These are phyloP conservation scores for Heterodera filipjevi DNA, from an alignment of 2,888 invertebrate genomes.

Conservation along the genomic window DNA sequence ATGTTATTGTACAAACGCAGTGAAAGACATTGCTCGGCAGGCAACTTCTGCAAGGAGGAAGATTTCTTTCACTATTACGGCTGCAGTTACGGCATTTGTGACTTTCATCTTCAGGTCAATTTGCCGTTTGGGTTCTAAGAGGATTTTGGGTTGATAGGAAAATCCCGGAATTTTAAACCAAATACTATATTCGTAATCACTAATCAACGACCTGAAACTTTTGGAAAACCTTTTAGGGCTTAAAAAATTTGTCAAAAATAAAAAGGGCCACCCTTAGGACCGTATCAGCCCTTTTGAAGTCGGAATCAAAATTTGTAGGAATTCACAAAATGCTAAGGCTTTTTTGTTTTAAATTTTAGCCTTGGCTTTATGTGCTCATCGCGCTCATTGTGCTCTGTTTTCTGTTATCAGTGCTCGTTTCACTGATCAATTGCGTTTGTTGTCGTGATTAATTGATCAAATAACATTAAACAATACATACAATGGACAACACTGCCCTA, in stretches of 20 bases:
- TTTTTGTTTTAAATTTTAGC: slow-evolving; percentile 35
- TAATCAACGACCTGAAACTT: too few species aligned
- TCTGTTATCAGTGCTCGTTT: slow-evolving; percentile 39
- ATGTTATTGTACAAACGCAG: not conserved
- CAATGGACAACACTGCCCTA: too few species aligned
- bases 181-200: too few species aligned
- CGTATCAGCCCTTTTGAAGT: too few species aligned
- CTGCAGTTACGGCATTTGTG: slow-evolving; percentile 36
- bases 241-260: too few species aligned
- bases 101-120: slow-evolving; percentile 40
- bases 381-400: slow-evolving; percentile 42
- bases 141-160: too few species aligned
- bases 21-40: slow-evolving; percentile 1
- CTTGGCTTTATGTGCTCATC: slow-evolving; percentile 43
- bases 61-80: slow-evolving; percentile 39
- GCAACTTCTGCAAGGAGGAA: not conserved
- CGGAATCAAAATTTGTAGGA: not conserved
- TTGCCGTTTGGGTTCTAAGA: too few species aligned
- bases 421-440: slow-evolving; percentile 44
- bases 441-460: slow-evolving; percentile 27
- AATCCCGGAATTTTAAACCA: too few species aligned
- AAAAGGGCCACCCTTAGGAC: too few species aligned
- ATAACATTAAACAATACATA: not conserved
- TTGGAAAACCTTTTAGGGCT: too few species aligned
- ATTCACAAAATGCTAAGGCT: not conserved